These are phyloP conservation scores for Tokudaia tokunoshimensis DNA, from an alignment of 2,797 vertebrate species.

Conservation along the genomic window DNA sequence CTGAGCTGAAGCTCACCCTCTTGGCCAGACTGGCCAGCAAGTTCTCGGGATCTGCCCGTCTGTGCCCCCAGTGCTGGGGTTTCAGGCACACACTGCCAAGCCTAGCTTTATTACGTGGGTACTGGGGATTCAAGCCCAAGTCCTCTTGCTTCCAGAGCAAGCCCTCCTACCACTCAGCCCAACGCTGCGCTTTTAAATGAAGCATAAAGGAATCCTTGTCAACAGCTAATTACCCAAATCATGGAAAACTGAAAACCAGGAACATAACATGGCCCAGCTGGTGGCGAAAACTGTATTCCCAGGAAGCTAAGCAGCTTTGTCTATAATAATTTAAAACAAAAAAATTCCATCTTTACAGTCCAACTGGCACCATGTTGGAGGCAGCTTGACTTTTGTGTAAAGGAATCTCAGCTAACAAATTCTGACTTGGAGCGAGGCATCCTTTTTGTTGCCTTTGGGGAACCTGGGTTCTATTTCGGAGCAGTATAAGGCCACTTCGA, in stretches of 20 bases:
- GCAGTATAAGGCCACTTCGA: conserved; percentile 30
- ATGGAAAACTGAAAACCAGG: background rate
- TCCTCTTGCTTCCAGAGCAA: background rate
- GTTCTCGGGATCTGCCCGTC: background rate
- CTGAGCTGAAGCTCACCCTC: background rate
- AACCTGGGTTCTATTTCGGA: conserved; percentile 75
- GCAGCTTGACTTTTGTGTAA: conserved; percentile 52
- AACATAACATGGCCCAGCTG: conserved; percentile 40
- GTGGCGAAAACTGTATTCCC: conserved; percentile 61
- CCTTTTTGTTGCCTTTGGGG: conserved; percentile 57
- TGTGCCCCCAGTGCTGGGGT: too few relatives aligned
- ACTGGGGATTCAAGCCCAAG: background rate
- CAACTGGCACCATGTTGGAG: conserved; percentile 68
- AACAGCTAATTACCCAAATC: background rate
- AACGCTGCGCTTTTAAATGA: background rate
- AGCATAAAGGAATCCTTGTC: background rate
- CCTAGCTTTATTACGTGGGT: background rate
- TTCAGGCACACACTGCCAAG: background rate
- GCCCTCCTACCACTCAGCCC: background rate
- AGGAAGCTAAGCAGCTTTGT: conserved; percentile 78
- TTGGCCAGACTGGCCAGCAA: background rate
- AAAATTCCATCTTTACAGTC: conserved; percentile 69
- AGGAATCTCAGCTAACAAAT: conserved; percentile 68
- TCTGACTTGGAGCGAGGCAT: conserved; percentile 51
- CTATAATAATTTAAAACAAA: conserved; percentile 71